Conservation (phyloP, 2,888 invertebrate species). For the Flexamia atlantica region DNA sequence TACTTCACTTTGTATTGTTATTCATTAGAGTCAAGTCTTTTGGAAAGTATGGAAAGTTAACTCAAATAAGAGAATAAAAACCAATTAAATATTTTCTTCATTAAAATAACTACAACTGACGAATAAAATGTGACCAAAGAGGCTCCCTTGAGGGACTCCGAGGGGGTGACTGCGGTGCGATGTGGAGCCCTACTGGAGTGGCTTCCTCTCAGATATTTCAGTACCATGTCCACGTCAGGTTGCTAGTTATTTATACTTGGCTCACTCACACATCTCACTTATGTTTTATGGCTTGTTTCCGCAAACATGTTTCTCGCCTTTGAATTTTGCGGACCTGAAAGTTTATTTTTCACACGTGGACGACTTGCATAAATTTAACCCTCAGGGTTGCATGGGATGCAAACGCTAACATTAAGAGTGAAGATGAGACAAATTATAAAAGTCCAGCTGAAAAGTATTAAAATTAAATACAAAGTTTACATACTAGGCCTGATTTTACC, state of each 20-base stretch:
- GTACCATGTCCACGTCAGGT: constrained; percentile 20
- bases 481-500: no score
- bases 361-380: neutral
- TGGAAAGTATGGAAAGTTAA: no score
- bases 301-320: constrained; percentile 3
- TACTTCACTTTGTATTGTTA: no score
- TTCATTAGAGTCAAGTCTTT: no score
- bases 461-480: no score
- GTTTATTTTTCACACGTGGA: neutral
- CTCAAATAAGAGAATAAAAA: no score
- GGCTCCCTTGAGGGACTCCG: neutral
- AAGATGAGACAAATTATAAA: no score
- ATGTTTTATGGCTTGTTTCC: constrained; percentile 27
- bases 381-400: no score
- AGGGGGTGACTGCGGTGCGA: neutral
- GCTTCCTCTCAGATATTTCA: constrained; percentile 14
- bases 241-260: constrained; percentile 21
- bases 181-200: constrained; percentile 5
- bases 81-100: no score
- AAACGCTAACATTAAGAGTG: no score
- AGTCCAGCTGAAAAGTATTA: no score
- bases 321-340: neutral
- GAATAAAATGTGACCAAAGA: neutral
- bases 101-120: no score
- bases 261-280: constrained; percentile 2